Percentiles rank a stretch among this genome's conserved stretches.
phyloP scores from a whole-genome alignment of 2,113 vertebrate species.

The Octodon degus region DNA sequence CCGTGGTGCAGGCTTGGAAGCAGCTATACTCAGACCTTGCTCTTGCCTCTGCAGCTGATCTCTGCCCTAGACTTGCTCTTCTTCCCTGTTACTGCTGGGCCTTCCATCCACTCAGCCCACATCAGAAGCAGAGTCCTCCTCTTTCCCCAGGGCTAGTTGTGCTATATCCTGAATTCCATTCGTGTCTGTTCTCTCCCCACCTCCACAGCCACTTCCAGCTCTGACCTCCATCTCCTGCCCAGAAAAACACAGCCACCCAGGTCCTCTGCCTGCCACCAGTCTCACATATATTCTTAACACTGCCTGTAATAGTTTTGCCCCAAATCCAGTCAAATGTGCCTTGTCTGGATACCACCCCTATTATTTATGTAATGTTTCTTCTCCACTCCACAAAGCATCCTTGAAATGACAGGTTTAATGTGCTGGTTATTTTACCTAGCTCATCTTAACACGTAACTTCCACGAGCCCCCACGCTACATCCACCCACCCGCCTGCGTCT shows the following conservation, averaged over 20 bases:
- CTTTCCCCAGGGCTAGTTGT: not conserved
- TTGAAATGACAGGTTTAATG: slow-evolving; percentile 25
- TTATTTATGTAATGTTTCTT: not conserved
- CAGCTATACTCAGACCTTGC: slow-evolving; percentile 12
- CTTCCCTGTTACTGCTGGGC: not conserved
- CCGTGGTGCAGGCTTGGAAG: not conserved
- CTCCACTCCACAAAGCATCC: slow-evolving; percentile 36
- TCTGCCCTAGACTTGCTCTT: not conserved
- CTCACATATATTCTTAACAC: not conserved
- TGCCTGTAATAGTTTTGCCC: not conserved
- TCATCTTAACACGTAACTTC: not conserved
- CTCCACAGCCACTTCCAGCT: not conserved
- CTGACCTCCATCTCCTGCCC: slow-evolving; percentile 33
- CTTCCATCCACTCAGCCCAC: not conserved
- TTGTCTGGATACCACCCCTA: not conserved
- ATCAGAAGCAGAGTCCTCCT: not conserved
- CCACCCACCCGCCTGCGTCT: slow-evolving; percentile 27
- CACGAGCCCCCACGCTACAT: not conserved
- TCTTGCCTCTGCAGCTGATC: not conserved
- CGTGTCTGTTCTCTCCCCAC: not conserved
- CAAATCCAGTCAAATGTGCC: not conserved
- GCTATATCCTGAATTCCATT: not conserved
- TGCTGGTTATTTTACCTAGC: slow-evolving; percentile 46
- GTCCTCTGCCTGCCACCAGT: slow-evolving; percentile 4
- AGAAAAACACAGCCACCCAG: not conserved